These are phyloP conservation scores for Drosophila incognita DNA, from an alignment of 2,888 invertebrate species.

Conservation along the genomic window DNA sequence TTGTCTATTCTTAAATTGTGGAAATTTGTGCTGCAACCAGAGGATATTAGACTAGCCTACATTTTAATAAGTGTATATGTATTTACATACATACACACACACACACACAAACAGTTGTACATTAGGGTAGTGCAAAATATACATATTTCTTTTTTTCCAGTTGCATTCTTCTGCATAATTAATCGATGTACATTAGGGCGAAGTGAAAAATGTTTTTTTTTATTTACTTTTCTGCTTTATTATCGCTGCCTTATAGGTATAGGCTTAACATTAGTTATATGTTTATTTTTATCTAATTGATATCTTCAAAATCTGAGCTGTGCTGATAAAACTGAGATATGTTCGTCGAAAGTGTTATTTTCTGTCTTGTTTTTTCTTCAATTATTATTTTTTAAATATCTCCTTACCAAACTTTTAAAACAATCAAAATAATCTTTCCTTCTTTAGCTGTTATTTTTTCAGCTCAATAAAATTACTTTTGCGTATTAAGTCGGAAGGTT, in stretches of 20 bases:
- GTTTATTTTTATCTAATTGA: background rate
- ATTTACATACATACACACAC: background rate
- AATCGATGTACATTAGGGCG: slow-evolving; percentile 1
- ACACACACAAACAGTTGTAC: background rate
- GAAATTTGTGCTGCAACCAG: slow-evolving; percentile 17
- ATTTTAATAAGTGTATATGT: slow-evolving; percentile 39
- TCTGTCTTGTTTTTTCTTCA: background rate
- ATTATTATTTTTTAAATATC: background rate
- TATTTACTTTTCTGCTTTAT: background rate
- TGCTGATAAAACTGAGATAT: background rate
- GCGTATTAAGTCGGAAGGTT: background rate
- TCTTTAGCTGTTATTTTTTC: background rate
- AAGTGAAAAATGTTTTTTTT: background rate
- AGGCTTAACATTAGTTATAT: background rate
- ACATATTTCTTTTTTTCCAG: background rate
- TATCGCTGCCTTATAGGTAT: background rate
- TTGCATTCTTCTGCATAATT: background rate
- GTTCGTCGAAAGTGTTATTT: background rate
- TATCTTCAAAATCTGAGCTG: background rate
- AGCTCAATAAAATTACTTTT: background rate
- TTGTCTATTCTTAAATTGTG: slow-evolving; percentile 38
- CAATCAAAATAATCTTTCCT: background rate
- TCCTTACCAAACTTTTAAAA: background rate
- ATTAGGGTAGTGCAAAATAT: background rate
- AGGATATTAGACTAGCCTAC: slow-evolving; percentile 49